phyloP scores from a whole-genome alignment of 2,797 vertebrate genomes.

The Xiphophorus birchmanni region DNA sequence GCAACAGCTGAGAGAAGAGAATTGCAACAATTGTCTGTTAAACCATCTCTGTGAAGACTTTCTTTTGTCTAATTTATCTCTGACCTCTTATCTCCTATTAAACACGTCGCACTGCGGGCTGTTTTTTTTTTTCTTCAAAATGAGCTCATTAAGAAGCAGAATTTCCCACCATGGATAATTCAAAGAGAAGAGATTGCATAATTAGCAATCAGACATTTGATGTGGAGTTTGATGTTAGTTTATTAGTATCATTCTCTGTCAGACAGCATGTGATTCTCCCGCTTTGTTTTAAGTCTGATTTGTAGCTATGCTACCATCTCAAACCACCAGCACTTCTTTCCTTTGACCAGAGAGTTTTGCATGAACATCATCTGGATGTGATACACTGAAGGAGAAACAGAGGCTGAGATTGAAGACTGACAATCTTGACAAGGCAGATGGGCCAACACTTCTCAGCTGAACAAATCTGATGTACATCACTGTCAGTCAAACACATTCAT shows the following conservation, averaged over 20 bases:
- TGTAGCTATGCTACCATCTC: background rate
- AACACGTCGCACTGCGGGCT: background rate
- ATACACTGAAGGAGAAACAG: conserved; percentile 44
- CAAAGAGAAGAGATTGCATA: conserved; percentile 7
- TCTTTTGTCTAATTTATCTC: conserved; percentile 21
- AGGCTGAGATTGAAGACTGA: conserved; percentile 54
- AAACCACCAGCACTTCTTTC: background rate
- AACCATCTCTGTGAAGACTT: conserved; percentile 7
- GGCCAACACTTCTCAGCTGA: conserved; percentile 46
- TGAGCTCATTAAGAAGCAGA: conserved; percentile 5
- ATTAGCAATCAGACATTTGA: conserved; percentile 17
- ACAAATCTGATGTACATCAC: conserved; percentile 64
- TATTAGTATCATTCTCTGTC: conserved; percentile 17
- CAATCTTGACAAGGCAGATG: conserved; percentile 64
- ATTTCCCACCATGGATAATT: conserved; percentile 6
- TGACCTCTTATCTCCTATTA: conserved; percentile 22
- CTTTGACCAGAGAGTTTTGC: conserved; percentile 20
- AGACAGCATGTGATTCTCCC: conserved; percentile 1
- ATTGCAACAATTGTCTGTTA: conserved; percentile 37
- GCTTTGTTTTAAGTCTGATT: background rate
- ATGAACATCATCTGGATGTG: conserved; percentile 43
- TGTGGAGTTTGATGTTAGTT: background rate
- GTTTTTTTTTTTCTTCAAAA: conserved; percentile 10
- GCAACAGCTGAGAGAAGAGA: conserved; percentile 85
- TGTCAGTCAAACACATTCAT: conserved; percentile 61